These are phyloP conservation scores for Uloborus diversus DNA, from an alignment of 1,140 invertebrate species.

Conservation along the genomic window DNA sequence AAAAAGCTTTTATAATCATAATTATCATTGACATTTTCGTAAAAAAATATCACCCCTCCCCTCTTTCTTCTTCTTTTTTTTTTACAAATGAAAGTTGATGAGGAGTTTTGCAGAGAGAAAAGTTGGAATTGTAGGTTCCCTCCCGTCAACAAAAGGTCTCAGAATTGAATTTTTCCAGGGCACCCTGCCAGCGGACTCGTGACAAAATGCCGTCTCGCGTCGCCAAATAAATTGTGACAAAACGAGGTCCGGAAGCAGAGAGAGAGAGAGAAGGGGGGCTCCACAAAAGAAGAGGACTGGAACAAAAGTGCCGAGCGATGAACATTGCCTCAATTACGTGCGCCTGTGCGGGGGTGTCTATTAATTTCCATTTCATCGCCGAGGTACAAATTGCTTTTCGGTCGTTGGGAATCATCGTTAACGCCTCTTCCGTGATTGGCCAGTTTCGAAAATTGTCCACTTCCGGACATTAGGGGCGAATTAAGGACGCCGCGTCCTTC, in stretches of 20 bases:
- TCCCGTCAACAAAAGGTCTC: too few species aligned
- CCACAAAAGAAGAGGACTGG: background rate
- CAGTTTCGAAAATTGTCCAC: conserved; percentile 6
- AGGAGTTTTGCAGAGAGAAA: too few species aligned
- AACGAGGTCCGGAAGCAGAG: background rate
- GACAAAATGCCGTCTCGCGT: background rate
- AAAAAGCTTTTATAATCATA: too few species aligned
- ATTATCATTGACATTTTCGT: too few species aligned
- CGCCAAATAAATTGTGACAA: background rate
- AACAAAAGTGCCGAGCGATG: background rate
- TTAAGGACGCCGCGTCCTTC: conserved; percentile 3
- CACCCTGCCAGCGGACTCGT: background rate
- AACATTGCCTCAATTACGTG: background rate
- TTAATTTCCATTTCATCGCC: conserved; percentile 17
- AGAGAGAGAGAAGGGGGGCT: too few species aligned
- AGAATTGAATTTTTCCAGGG: background rate
- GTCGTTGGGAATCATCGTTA: background rate
- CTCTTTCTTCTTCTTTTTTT: too few species aligned
- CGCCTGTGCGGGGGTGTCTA: background rate
- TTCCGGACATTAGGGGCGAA: conserved; percentile 1
- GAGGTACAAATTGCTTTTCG: conserved; percentile 21
- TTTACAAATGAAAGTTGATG: too few species aligned
- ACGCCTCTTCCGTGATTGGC: background rate
- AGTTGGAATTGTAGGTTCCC: too few species aligned
- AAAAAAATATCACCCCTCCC: too few species aligned